Percentiles rank a stretch among this genome's conserved stretches.
phyloP scores from a whole-genome alignment of 35 echinoderm and acorn worm genomes.

The Ptychodera flava region DNA sequence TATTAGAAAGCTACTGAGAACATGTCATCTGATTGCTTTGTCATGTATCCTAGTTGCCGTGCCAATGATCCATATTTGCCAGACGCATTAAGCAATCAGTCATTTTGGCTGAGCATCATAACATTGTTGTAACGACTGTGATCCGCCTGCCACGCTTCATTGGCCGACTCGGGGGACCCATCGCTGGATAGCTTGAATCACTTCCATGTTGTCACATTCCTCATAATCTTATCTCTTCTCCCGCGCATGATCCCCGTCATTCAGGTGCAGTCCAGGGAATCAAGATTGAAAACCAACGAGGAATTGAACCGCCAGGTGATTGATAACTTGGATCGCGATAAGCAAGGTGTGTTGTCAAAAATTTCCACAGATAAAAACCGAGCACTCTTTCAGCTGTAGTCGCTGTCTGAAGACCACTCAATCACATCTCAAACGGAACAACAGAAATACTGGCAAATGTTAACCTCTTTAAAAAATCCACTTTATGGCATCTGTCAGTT shows the following conservation, averaged over 20 bases:
- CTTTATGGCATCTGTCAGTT: no score
- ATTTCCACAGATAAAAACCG: no score
- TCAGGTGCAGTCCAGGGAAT: background rate
- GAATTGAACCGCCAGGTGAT: constrained; percentile 11
- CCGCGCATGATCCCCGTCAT: background rate
- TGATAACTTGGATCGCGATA: constrained; percentile 18
- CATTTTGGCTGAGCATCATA: no score
- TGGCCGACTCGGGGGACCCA: background rate
- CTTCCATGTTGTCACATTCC: background rate
- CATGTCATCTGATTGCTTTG: background rate
- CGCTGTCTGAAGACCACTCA: no score
- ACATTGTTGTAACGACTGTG: no score
- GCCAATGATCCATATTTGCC: background rate
- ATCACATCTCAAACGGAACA: no score
- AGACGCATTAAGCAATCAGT: no score
- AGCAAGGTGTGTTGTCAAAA: constrained; percentile 23
- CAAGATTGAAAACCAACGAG: constrained; percentile 11
- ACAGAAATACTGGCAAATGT: no score
- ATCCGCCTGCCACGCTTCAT: background rate
- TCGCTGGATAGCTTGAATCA: background rate
- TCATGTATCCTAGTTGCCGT: background rate
- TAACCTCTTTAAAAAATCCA: no score
- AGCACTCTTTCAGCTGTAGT: no score
- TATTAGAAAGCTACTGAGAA: background rate
- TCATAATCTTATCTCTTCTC: background rate